Evolutionary conservation across 2,888 invertebrate species (phyloP), one percentile per base, ranked within the genome.

Genomic region (Zaprionus bogoriensis): DNA sequence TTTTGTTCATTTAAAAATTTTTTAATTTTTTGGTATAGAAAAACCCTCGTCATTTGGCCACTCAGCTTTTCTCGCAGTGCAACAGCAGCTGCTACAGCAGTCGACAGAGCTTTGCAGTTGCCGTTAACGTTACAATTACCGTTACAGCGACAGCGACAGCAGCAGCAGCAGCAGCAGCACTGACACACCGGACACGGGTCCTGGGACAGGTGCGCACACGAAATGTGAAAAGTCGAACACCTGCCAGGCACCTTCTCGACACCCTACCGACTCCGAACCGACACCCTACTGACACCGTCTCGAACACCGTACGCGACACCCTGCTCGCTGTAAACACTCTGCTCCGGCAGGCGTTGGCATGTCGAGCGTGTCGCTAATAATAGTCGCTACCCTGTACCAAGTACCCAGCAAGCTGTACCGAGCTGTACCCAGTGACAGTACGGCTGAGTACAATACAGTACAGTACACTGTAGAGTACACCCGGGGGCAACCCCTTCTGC

Each of bases 331-430:
- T 10, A 39, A 39, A 42, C 22, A 3, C 41, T 41, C n/a, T n/a
- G 10, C 27, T 17, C 10, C 41, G 39, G 39, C 19, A 20, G 41
- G 41, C 25, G 80, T 79, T 79, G 36, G 83, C 80, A 76, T 73
- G 81, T 63, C 70, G 59, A 86, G 80, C 80, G 84, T 86, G 84
- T 52, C 67, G 65, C 87, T 86, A 83, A 80, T 86, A 80, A 80
- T 83, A 80, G 84, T 62, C 52, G 45, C 19, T 28, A 53, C 48
- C 44, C 42, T 27, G 42, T 23, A 9, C 41, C 42, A 20, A 19
- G 38, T 38, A 38, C 9, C 19, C 20, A 36, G 14, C 10, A 20
- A 32, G 14, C 19, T 1, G 38, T 39, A 39, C 38, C 38, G 4
- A 10, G 20, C 19, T 19, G 19, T 39, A 39, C n/a, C 17, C 20